Conservation (phyloP, 1,140 invertebrate genomes). For the Tetranychus cinnabarinus region DNA sequence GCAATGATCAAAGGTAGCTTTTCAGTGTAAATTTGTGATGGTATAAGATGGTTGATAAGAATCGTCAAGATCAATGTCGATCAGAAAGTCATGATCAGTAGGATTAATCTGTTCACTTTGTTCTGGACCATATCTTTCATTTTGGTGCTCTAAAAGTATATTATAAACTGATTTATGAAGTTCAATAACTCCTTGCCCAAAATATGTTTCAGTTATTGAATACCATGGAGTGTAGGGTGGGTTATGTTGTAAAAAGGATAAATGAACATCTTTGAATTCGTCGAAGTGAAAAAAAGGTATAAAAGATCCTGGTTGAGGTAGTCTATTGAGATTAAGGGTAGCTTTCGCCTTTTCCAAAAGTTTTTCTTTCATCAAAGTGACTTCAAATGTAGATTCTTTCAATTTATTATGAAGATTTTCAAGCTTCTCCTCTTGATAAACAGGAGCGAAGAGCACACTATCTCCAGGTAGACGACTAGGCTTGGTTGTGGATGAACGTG, state of each 20-base stretch:
- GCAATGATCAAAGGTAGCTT: too few relatives aligned
- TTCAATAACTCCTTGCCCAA: neutral
- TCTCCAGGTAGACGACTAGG: neutral
- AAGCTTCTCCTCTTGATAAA: neutral
- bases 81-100: neutral
- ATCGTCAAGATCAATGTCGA: neutral
- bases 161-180: neutral
- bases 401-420: neutral
- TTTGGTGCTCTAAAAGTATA: neutral
- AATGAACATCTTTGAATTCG: neutral
- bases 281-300: neutral
- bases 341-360: neutral
- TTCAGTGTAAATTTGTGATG: neutral
- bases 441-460: neutral
- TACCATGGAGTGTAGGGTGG: neutral
- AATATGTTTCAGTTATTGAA: neutral
- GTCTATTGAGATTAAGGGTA: neutral
- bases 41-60: neutral
- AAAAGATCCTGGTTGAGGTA: neutral
- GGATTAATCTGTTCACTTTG: neutral
- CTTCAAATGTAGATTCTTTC: neutral
- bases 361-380: neutral
- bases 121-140: neutral
- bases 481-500: neutral
- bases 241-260: neutral